These are phyloP conservation scores for Lophius piscatorius DNA, from an alignment of 2,113 vertebrate species.

Conservation along the genomic window DNA sequence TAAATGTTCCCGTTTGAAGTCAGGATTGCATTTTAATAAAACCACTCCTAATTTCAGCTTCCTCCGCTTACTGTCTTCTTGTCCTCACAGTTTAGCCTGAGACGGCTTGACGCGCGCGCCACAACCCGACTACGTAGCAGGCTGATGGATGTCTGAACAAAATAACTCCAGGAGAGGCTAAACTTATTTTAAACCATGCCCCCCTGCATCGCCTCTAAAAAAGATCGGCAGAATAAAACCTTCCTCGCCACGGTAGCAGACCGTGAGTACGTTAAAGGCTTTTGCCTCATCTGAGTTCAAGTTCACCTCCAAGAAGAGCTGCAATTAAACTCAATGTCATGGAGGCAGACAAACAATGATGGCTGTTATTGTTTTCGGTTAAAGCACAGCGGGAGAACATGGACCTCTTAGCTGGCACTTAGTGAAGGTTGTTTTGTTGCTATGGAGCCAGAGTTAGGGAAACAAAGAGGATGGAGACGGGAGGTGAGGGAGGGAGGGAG, in stretches of 20 bases:
- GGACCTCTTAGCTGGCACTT: constrained; percentile 63
- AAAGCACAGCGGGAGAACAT: constrained; percentile 36
- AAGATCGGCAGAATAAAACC: constrained; percentile 4
- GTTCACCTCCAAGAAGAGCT: constrained; percentile 35
- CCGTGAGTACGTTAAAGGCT: constrained; percentile 21
- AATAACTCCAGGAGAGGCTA: no score
- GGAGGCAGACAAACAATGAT: constrained; percentile 44
- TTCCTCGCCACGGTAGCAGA: constrained; percentile 1
- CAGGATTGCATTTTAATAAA: no score
- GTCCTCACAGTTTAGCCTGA: no score
- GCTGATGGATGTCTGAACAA: no score
- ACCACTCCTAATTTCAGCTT: no score
- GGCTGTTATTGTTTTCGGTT: constrained; percentile 60
- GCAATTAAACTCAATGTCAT: constrained; percentile 65
- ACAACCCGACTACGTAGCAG: no score
- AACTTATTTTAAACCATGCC: no score
- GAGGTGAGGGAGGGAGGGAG: constrained; percentile 30
- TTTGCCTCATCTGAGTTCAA: constrained; percentile 23
- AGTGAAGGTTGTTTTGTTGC: constrained; percentile 65
- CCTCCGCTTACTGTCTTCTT: no score
- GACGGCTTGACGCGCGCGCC: no score
- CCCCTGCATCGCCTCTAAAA: constrained; percentile 11
- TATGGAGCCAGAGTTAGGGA: constrained; percentile 48
- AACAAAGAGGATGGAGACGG: constrained; percentile 28
- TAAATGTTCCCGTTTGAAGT: no score